Evolutionary conservation across 2,797 vertebrate genomes (phyloP), one percentile per base, ranked within the genome.

Genomic region (Hapalemur alaotrensis): DNA sequence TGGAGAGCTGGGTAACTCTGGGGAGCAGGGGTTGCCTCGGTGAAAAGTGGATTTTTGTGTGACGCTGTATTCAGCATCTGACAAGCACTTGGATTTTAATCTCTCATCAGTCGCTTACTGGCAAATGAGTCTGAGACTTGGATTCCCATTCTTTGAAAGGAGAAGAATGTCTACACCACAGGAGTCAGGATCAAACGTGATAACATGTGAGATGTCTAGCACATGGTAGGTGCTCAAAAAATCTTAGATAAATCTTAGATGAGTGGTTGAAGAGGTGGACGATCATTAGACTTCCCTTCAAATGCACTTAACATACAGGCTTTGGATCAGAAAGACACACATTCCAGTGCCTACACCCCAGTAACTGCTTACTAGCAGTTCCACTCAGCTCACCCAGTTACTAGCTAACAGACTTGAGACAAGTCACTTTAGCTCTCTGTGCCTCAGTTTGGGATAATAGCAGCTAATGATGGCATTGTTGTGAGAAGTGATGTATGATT

Each of bases 141-240:
- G 48, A 78, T 61, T 46, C 46, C 28, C 12, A 25, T 22, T 41
- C 38, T 63, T 30, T 52, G 20, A 57, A 65, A 67, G 14, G 41
- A 38, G 28, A 57, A 54, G 18, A 83, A 79, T 0, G 3, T 1
- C 41, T 5, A 8, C 32, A 12, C 63, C 57, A 32, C 38, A 57
- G 15, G n/a, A 12, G 4, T 67, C 23, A 6, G 46, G 52, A 20
- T n/a, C 72, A 22, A 84, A 43, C 8, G 6, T 17, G n/a, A 30
- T 0, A 54, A 17, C 14, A 4, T 0, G 2, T 6, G 22, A 12
- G 59, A 14, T 1, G 6, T 43, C 23, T 41, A 43, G 63, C 46
- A 52, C 4, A 17, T 8, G 35, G 23, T 15, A 50, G 9, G 32
- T 28, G n/a, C 18, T 89, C 41, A 38, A 38, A 57, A 57, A 63